These are phyloP conservation scores for Baryphthengus martii DNA, from an alignment of 2,113 vertebrate species.

Conservation along the genomic window DNA sequence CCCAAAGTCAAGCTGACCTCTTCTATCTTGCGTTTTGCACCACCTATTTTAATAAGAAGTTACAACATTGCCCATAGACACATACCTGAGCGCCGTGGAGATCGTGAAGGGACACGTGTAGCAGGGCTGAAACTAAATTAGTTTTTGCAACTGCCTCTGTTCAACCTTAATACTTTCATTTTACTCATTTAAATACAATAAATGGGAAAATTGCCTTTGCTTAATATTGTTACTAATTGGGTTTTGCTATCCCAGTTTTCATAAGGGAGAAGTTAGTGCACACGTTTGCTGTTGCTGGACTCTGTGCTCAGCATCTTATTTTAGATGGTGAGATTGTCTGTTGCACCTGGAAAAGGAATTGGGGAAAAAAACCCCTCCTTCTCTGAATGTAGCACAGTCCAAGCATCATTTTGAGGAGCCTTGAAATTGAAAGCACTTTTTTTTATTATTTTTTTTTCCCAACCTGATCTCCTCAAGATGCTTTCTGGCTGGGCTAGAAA, in stretches of 20 bases:
- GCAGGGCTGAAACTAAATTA: neutral
- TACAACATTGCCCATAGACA: neutral
- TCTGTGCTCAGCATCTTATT: neutral
- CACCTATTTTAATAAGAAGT: neutral
- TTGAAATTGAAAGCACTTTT: neutral
- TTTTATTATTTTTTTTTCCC: neutral
- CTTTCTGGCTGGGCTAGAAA: constrained; percentile 9
- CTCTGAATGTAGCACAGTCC: neutral
- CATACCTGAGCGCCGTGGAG: fast-evolving
- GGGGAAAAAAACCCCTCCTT: neutral
- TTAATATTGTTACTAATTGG: constrained; percentile 1
- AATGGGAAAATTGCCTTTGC: neutral
- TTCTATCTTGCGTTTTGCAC: neutral
- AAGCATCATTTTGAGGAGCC: neutral
- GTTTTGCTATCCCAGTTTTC: neutral
- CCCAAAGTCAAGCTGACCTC: neutral
- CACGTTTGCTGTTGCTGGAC: neutral
- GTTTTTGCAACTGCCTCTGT: neutral
- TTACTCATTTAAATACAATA: constrained; percentile 21
- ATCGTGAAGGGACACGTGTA: neutral
- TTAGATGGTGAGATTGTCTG: neutral
- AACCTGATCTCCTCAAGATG: neutral
- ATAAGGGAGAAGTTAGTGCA: neutral
- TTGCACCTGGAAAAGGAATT: neutral
- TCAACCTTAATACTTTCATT: neutral